A percentile compares a stretch with the other conserved stretches of the same genome.
Evolutionary conservation across 2,888 invertebrate genomes (phyloP).

Genomic region (Aelia acuminata): DNA sequence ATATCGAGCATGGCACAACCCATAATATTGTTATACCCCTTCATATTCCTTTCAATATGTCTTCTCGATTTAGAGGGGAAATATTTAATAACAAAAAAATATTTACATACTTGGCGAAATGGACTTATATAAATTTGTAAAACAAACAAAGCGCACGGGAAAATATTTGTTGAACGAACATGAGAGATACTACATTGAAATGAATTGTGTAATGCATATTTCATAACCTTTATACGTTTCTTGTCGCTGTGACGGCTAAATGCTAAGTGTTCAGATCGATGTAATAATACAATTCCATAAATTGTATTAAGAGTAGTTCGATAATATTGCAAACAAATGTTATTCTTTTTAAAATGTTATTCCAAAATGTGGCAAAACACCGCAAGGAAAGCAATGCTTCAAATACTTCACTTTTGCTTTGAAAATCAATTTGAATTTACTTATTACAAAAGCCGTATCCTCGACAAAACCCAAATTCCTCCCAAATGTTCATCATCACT

Average conservation of each 20-base stretch:
- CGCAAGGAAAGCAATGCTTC: too few relatives aligned
- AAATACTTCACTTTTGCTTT: too few relatives aligned
- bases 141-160: neutral
- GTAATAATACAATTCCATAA: neutral
- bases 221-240: neutral
- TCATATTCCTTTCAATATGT: neutral
- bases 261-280: neutral
- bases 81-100: neutral
- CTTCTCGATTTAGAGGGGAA: neutral
- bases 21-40: neutral
- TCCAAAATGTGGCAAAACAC: neutral
- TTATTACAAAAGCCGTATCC: too few relatives aligned
- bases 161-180: neutral
- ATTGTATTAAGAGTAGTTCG: neutral
- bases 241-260: neutral
- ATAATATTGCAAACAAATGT: neutral
- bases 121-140: neutral
- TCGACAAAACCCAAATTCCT: too few relatives aligned
- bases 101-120: neutral
- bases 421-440: too few relatives aligned
- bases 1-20: neutral
- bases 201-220: slow-evolving; percentile 29
- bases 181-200: neutral
- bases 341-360: neutral
- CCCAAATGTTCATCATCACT: too few relatives aligned